A percentile compares a stretch with the other conserved stretches of the same genome.
phyloP scores from a whole-genome alignment of 2,113 vertebrate species.

The Columba livia region DNA sequence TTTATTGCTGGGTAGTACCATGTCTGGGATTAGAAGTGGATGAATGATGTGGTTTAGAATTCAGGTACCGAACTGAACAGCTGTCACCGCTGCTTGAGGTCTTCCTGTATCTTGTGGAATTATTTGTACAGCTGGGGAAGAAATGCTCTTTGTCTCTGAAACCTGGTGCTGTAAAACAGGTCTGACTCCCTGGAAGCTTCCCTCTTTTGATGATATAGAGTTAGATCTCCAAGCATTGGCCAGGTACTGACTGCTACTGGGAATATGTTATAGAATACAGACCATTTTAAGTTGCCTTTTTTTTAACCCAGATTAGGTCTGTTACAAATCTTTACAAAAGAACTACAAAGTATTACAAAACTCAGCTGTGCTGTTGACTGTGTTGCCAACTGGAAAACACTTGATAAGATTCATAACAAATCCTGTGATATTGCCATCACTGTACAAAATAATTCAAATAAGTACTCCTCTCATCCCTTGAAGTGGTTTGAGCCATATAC shows the following conservation, averaged over 20 bases:
- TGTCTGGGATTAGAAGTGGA: background rate
- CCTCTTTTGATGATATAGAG: background rate
- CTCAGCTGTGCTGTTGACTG: background rate
- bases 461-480: background rate
- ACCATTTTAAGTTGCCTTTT: background rate
- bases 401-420: background rate
- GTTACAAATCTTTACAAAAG: background rate
- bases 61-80: background rate
- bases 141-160: background rate
- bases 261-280: background rate
- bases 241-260: background rate
- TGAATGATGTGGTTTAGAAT: background rate
- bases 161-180: background rate
- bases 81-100: background rate
- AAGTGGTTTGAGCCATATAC: background rate
- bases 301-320: background rate
- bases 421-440: constrained; percentile 10
- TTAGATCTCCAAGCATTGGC: background rate
- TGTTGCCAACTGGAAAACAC: background rate
- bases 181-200: background rate
- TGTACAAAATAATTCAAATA: background rate
- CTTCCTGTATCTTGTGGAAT: background rate
- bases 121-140: background rate
- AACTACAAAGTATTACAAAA: background rate
- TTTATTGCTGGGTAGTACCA: background rate